These are phyloP conservation scores for Hololepta plana DNA, from an alignment of 2,888 invertebrate species.

Conservation along the genomic window DNA sequence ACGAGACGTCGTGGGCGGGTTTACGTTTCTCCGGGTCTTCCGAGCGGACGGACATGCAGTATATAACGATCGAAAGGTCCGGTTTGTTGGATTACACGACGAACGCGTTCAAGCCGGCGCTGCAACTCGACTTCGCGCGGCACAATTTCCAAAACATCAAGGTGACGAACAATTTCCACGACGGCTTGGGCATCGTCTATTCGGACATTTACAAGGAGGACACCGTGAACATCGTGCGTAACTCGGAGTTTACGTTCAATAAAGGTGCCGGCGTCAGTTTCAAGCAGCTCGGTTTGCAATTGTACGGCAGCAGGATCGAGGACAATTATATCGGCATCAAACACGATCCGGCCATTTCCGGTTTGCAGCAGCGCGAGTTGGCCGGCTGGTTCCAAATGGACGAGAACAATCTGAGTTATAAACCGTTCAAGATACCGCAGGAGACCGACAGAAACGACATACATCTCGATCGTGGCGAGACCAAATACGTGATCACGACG, in stretches of 20 bases:
- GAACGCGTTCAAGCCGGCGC: conserved; percentile 69
- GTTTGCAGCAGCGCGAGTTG: conserved; percentile 72
- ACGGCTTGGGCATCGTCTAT: conserved; percentile 86
- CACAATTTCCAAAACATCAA: conserved; percentile 68
- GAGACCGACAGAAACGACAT: conserved; percentile 34
- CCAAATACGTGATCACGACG: conserved; percentile 65
- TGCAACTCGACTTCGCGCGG: conserved; percentile 73
- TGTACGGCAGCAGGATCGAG: conserved; percentile 60
- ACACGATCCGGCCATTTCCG: conserved; percentile 77
- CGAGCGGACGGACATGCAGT: conserved; percentile 72
- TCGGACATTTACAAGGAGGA: conserved; percentile 84
- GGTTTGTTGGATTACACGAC: conserved; percentile 88
- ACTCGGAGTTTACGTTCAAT: conserved; percentile 71
- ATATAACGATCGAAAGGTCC: conserved; percentile 75
- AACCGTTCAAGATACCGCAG: conserved; percentile 52
- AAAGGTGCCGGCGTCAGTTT: conserved; percentile 78
- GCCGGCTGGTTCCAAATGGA: conserved; percentile 75
- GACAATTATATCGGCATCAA: conserved; percentile 82
- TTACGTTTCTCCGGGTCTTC: conserved; percentile 77
- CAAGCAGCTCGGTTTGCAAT: conserved; percentile 69
- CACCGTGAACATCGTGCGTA: conserved; percentile 61
- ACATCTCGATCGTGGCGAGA: conserved; percentile 50
- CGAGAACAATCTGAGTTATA: conserved; percentile 57
- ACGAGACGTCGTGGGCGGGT: conserved; percentile 88
- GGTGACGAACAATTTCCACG: conserved; percentile 72